phyloP scores from a whole-genome alignment of 2,113 vertebrate genomes.

The Brevimyrus niger region DNA sequence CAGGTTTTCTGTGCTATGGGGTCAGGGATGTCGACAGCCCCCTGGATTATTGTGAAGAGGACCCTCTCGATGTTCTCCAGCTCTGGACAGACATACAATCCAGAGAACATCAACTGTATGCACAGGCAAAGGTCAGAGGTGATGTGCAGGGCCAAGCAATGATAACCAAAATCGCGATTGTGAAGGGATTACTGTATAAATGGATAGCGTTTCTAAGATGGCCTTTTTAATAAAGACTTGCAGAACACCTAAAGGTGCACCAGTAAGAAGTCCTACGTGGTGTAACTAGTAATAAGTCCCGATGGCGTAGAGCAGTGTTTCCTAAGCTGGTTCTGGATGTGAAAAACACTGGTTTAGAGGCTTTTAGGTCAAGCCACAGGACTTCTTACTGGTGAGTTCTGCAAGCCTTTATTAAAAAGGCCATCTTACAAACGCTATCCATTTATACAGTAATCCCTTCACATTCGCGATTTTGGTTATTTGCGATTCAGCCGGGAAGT shows the following conservation, averaged over 20 bases:
- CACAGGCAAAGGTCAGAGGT: neutral
- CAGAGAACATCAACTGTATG: neutral
- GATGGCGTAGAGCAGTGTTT: neutral
- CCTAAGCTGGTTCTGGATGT: neutral
- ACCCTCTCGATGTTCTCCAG: slow-evolving; percentile 87
- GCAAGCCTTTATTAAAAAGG: neutral
- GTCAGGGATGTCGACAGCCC: slow-evolving; percentile 92
- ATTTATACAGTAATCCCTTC: neutral
- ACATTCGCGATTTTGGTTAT: neutral
- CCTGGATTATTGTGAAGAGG: slow-evolving; percentile 90
- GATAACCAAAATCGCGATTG: too few relatives aligned
- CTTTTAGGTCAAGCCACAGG: neutral
- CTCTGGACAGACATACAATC: slow-evolving; percentile 47
- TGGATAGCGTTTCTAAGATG: too few relatives aligned
- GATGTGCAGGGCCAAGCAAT: neutral
- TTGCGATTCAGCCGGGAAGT: neutral
- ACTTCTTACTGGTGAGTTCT: neutral
- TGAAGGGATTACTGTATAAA: too few relatives aligned
- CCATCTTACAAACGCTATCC: neutral
- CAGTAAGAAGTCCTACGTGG: too few relatives aligned
- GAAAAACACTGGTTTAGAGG: neutral
- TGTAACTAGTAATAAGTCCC: too few relatives aligned
- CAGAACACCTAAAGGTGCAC: too few relatives aligned
- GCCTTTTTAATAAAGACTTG: too few relatives aligned
- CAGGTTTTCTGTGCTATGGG: slow-evolving; percentile 95